These are phyloP conservation scores for Heliconius melpomene DNA, from an alignment of 1,140 invertebrate species.

Conservation along the genomic window DNA sequence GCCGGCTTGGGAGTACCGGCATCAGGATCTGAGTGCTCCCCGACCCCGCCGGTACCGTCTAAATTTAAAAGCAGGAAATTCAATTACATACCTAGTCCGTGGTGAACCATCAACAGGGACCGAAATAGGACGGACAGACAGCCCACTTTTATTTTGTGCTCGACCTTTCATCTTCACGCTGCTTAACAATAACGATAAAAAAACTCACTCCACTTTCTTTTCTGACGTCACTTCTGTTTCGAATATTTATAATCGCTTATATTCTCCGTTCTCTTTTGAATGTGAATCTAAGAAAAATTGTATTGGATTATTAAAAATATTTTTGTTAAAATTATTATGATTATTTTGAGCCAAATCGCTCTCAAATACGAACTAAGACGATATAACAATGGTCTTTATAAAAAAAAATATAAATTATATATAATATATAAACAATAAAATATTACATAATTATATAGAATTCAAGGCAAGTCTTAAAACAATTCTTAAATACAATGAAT, in stretches of 20 bases:
- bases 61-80: conserved; percentile 79
- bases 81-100: conserved; percentile 66
- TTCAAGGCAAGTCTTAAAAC: too few species aligned
- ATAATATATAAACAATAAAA: too few species aligned
- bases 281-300: background rate
- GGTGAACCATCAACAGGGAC: conserved; percentile 74
- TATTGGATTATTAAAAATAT: background rate
- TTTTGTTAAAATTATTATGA: conserved; percentile 14
- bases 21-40: conserved; percentile 26
- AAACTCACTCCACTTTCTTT: background rate
- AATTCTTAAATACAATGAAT: background rate
- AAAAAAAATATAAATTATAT: too few species aligned
- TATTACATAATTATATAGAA: background rate
- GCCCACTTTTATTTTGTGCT: conserved; percentile 68
- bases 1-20: background rate
- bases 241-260: background rate
- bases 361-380: background rate
- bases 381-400: conserved; percentile 22
- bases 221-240: background rate
- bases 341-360: conserved; percentile 24
- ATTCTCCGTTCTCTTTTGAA: too few species aligned
- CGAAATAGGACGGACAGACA: conserved; percentile 65
- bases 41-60: conserved; percentile 48
- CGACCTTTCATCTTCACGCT: conserved; percentile 44
- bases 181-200: conserved; percentile 23